Evolutionary conservation across 2,888 invertebrate genomes (phyloP).

Genomic region (Callimorpha dominula): DNA sequence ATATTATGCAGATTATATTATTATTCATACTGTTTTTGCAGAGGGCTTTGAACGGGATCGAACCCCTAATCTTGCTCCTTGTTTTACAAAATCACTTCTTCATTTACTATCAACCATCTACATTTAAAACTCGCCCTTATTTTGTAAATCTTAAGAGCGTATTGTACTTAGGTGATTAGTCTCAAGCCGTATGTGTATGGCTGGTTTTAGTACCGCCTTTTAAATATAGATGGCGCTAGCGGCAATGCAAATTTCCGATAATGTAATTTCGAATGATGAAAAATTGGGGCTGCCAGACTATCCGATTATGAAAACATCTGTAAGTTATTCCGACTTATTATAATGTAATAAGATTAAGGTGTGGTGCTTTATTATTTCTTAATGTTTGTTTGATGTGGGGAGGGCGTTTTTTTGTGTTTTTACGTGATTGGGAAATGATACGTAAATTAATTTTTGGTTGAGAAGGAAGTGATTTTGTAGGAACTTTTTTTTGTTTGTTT

Average conservation of each 20-base stretch:
- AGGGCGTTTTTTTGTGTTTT: conserved; percentile 48
- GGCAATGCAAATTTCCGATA: conserved; percentile 84
- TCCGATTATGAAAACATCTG: conserved; percentile 84
- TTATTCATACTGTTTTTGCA: conserved; percentile 86
- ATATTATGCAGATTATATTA: conserved; percentile 85
- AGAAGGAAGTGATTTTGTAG: conserved; percentile 31
- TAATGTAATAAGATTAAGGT: conserved; percentile 83
- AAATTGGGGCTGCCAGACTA: conserved; percentile 78
- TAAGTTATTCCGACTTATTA: conserved; percentile 82
- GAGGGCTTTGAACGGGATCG: conserved; percentile 75
- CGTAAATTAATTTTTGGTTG: conserved; percentile 53
- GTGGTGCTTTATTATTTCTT: conserved; percentile 77
- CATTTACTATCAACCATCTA: conserved; percentile 37
- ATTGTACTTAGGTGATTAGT: conserved; percentile 22
- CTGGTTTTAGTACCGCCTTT: conserved; percentile 63
- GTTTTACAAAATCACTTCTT: conserved; percentile 61
- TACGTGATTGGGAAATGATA: conserved; percentile 61
- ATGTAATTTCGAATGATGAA: conserved; percentile 82
- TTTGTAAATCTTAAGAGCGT: accelerated
- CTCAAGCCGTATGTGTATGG: conserved; percentile 36
- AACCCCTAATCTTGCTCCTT: conserved; percentile 77
- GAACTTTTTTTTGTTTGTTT: conserved; percentile 2
- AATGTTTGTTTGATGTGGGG: conserved; percentile 79
- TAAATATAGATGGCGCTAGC: conserved; percentile 80
- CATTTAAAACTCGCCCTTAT: conserved; percentile 57